Base-by-base conservation (phyloP, 2,113 vertebrate species). In the Elephas maximus region DNA sequence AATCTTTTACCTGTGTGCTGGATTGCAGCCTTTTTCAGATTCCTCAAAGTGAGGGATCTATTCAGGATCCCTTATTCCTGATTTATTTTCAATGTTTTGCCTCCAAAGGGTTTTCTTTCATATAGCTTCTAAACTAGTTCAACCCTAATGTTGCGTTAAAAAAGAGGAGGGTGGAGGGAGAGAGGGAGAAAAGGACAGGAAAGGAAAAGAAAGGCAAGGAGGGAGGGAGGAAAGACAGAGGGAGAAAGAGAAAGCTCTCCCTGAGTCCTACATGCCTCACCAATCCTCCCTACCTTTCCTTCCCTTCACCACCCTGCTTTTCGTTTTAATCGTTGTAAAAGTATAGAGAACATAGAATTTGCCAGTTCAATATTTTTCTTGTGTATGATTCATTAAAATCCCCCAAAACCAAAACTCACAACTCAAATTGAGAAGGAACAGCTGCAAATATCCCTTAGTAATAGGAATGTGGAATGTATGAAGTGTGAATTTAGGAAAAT, bases 81-180 rank as follows among this genome's bases (percentile, higher is more conserved):
- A 10, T 86, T 71, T 67, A 7, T 81, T 67, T 53, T 37, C 44
- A 82, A 63, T 6, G 17, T 82, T 93, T 79, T 78, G 15, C 21
- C 57, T 97, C n/a, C 80, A 62, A 94, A 85, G 26, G 87, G 2
- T 81, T 82, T 93, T 93, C 18, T 76, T 48, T 79, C 53, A 24
- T 90, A 3, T 89, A 78, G 23, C 4, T 87, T 77, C 71, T 81
- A 53, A 76, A 41, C 63, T 51, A 91, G 8, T 86, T 71, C 8
- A 76, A 80, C 24, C 85, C 82, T 89, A 5, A 63, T 88, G 37
- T 88, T 94, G 53, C 45, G 77, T 45, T 37, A 11, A 30, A 76
- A 89, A 81, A 89, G 30, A 26, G 24, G 2, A 63, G 30, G 26
- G 23, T 12, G 14, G 5, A 6, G 2, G 28, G 33, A 74, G 11